These are phyloP conservation scores for Chrysotoxum bicinctum DNA, from an alignment of 2,888 invertebrate genomes.

Conservation along the genomic window DNA sequence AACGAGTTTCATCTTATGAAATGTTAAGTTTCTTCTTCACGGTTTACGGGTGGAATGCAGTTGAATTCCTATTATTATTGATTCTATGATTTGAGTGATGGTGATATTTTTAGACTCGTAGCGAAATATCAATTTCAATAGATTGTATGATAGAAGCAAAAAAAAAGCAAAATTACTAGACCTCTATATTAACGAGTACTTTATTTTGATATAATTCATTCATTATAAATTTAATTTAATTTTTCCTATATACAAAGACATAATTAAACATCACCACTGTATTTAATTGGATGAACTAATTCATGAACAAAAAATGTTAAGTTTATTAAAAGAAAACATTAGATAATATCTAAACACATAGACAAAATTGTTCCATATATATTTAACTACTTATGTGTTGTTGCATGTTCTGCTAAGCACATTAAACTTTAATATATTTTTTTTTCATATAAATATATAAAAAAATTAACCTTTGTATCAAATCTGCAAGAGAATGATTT, in stretches of 20 bases:
- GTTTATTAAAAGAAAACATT: constrained; percentile 13
- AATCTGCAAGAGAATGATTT: constrained; percentile 46
- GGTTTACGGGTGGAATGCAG: not conserved
- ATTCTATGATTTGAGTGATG: not conserved
- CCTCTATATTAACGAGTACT: constrained; percentile 22
- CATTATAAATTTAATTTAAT: constrained; percentile 24
- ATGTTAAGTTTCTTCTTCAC: not conserved
- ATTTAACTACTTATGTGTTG: constrained; percentile 36
- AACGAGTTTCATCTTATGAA: not conserved
- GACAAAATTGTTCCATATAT: constrained; percentile 36
- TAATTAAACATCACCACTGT: constrained; percentile 40
- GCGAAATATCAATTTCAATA: not conserved
- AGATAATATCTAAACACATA: constrained; percentile 17
- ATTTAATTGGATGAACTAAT: constrained; percentile 61
- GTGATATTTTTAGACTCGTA: not conserved
- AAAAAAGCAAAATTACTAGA: not conserved
- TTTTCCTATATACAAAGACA: constrained; percentile 25
- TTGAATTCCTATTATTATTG: not conserved
- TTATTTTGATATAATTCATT: constrained; percentile 38
- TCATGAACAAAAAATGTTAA: constrained; percentile 7
- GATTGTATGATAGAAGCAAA: constrained; percentile 5
- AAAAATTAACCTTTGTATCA: constrained; percentile 33
- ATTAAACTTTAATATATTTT: constrained; percentile 17
- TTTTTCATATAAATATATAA: not conserved
- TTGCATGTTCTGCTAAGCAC: constrained; percentile 62